Evolutionary conservation across 2,888 invertebrate species (phyloP), one percentile per base, ranked within the genome.

Genomic region (Ophraella communa): DNA sequence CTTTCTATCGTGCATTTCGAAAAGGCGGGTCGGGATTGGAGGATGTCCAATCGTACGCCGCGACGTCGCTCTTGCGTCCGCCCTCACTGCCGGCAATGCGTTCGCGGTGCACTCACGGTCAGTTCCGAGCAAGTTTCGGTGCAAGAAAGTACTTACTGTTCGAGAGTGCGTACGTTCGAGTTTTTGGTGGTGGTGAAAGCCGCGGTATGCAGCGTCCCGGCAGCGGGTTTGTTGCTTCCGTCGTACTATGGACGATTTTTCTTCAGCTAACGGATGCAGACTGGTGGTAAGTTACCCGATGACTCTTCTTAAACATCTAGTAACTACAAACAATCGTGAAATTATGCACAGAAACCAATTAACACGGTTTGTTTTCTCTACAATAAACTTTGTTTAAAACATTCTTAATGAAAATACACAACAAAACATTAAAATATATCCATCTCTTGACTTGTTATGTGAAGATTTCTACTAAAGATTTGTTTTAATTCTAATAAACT

Each of bases 121-220:
- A 69, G 71, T 69, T 62, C 60, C 59, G 58, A 62, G 61, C 62
- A 47, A 59, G 52, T 62, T 51, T 54, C 47, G 55, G 69, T 65
- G 67, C 65, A 47, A 57, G 62, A 49, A 59, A 62, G 67, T 65
- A 52, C 52, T 44, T 23, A 27, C 17, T 39, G 56, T 44, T 49
- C 51, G 45, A 53, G 45, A 64, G 64, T 53, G 53, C 35, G 47
- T 35, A 24, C 30, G 47, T 54, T 64, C 45, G 54, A 42, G 39
- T 24, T 51, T 51, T 23, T 51, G 49, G 49, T 64, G 60, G 64
- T 64, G 68, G 59, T 58, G 62, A 60, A 60, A 60, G 60, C 53
- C 73, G 76, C 78, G 78, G 76, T 73, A 79, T 79, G 79, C 77
- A 74, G 78, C 79, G 78, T 77, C 79, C 77, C 77, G 78, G 77